phyloP scores from a whole-genome alignment of 2,113 vertebrate genomes.

The Pitta sordida region DNA sequence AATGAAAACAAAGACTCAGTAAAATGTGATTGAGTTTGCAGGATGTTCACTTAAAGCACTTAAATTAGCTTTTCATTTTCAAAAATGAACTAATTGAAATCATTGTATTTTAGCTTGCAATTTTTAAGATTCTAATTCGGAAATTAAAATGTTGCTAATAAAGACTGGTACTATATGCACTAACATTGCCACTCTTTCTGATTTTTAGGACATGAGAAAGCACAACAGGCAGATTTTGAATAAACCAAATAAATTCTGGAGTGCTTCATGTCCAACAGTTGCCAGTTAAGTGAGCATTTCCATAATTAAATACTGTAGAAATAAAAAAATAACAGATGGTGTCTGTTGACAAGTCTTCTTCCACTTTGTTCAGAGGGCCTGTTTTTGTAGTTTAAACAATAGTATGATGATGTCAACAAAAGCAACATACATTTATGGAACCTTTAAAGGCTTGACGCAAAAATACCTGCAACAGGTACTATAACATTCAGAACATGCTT shows the following conservation, averaged over 20 bases:
- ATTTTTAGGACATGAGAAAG: background rate
- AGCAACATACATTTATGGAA: background rate
- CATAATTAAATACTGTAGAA: constrained; percentile 62
- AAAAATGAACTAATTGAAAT: background rate
- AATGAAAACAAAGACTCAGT: background rate
- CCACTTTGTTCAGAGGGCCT: background rate
- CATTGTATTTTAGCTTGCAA: background rate
- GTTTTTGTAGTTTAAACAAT: background rate
- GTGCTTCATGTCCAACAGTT: background rate
- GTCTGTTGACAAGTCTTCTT: background rate
- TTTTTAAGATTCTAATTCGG: background rate
- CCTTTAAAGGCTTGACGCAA: background rate
- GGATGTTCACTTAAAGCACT: background rate
- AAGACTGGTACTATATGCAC: background rate
- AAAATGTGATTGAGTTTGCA: background rate
- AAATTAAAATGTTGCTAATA: background rate
- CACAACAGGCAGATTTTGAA: background rate
- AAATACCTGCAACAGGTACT: background rate
- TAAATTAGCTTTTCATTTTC: background rate
- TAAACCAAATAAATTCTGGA: background rate
- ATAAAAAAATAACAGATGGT: constrained; percentile 65
- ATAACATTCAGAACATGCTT: background rate
- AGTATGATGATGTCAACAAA: background rate
- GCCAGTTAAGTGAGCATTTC: constrained; percentile 45
- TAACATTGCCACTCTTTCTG: background rate